phyloP scores from a whole-genome alignment of 2,888 invertebrate species.

The Chymomyza procnemis region DNA sequence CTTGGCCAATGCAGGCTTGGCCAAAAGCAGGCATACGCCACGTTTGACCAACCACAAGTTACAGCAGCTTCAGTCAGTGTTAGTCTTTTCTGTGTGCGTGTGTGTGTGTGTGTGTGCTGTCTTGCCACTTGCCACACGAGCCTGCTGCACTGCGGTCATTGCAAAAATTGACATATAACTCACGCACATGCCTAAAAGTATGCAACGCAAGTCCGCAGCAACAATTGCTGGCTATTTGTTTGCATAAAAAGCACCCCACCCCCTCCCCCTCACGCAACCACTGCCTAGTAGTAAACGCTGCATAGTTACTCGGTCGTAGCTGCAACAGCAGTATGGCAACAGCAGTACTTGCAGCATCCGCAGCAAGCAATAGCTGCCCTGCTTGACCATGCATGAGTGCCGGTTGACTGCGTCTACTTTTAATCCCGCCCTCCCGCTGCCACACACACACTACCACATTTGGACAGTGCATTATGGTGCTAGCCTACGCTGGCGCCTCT shows the following conservation, averaged over 20 bases:
- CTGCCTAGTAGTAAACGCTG: not conserved
- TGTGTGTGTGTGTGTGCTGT: no score
- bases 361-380: slow-evolving; percentile 16
- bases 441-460: slow-evolving; percentile 35
- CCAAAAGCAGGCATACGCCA: not conserved
- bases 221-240: not conserved
- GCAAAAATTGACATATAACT: slow-evolving; percentile 55
- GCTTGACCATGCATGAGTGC: slow-evolving; percentile 52
- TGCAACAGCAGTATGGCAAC: not conserved
- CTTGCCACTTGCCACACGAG: not conserved
- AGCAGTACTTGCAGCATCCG: not conserved
- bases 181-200: slow-evolving; percentile 36
- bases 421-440: no score
- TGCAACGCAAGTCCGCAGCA: slow-evolving; percentile 3
- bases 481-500: not conserved
- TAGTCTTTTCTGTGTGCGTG: no score
- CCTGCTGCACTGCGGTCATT: slow-evolving; percentile 22
- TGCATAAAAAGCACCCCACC: not conserved
- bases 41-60: not conserved
- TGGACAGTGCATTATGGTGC: slow-evolving; percentile 28
- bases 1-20: not conserved
- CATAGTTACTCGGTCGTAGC: slow-evolving; percentile 21
- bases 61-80: not conserved
- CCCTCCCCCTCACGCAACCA: no score
- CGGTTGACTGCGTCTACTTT: slow-evolving; percentile 62